These are phyloP conservation scores for Macrobrachium nipponense DNA, from an alignment of 1,140 invertebrate genomes.

Conservation along the genomic window DNA sequence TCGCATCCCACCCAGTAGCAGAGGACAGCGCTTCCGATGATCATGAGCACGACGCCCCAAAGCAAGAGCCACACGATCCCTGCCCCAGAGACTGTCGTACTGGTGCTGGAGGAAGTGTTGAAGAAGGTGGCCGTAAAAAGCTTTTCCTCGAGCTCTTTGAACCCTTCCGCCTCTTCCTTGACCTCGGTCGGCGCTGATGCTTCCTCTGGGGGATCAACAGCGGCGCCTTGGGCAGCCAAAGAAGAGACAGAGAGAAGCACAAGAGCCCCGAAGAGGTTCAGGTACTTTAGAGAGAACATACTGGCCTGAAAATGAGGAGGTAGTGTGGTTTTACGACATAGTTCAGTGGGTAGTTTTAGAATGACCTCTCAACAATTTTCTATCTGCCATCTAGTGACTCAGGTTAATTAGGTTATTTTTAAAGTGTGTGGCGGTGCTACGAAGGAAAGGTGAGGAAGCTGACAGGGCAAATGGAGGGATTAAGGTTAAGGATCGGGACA, in stretches of 20 bases:
- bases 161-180: slow-evolving; percentile 9
- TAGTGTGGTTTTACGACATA: slow-evolving; percentile 3
- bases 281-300: slow-evolving; percentile 49
- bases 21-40: slow-evolving; percentile 49
- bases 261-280: slow-evolving; percentile 35
- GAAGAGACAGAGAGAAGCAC: slow-evolving; percentile 41
- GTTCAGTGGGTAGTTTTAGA: not conserved
- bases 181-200: not conserved
- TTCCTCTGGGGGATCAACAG: not conserved
- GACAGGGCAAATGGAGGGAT: slow-evolving; percentile 40
- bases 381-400: slow-evolving; percentile 58
- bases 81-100: slow-evolving; percentile 57
- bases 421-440: slow-evolving; percentile 52
- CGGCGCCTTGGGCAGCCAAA: slow-evolving; percentile 7
- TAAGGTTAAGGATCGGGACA: slow-evolving; percentile 34
- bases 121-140: slow-evolving; percentile 22
- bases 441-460: slow-evolving; percentile 37
- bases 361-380: not conserved
- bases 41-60: slow-evolving; percentile 49
- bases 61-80: slow-evolving; percentile 56
- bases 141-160: slow-evolving; percentile 40
- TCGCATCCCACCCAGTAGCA: slow-evolving; percentile 59
- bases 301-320: slow-evolving; percentile 49
- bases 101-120: slow-evolving; percentile 39
- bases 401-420: slow-evolving; percentile 21